Evolutionary conservation across 2,797 vertebrate genomes (phyloP).

Genomic region (Acanthopagrus latus): DNA sequence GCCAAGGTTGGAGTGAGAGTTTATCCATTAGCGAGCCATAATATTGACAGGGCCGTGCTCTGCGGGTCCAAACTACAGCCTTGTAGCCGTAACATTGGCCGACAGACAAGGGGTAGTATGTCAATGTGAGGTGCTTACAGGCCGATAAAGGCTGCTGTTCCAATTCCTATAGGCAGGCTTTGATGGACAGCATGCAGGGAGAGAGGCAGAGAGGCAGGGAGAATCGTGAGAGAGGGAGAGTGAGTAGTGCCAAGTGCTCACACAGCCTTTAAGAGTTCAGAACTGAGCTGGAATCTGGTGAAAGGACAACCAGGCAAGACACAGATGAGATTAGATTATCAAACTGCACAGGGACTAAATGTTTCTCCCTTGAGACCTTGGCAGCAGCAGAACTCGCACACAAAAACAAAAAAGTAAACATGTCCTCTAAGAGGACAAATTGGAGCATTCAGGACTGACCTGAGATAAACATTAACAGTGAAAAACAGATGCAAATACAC

Average conservation of each 20-base stretch:
- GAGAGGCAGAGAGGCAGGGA: not conserved
- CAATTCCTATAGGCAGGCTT: constrained; percentile 71
- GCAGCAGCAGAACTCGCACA: constrained; percentile 32
- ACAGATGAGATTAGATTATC: constrained; percentile 64
- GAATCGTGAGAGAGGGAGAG: constrained; percentile 29
- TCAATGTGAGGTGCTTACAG: constrained; percentile 79
- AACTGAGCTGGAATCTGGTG: constrained; percentile 51
- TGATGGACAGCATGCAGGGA: constrained; percentile 71
- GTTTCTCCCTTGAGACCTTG: constrained; percentile 62
- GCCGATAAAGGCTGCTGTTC: constrained; percentile 76
- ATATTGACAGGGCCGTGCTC: constrained; percentile 79
- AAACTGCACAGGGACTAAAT: constrained; percentile 55
- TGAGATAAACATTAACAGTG: not conserved
- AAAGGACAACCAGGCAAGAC: constrained; percentile 49
- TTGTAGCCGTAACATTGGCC: constrained; percentile 74
- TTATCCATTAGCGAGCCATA: constrained; percentile 78
- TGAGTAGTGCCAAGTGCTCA: constrained; percentile 46
- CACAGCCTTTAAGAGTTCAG: constrained; percentile 54
- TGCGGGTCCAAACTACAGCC: constrained; percentile 65
- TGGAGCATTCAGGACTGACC: constrained; percentile 24
- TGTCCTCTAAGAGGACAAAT: constrained; percentile 18
- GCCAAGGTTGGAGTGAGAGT: constrained; percentile 72
- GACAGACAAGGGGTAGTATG: constrained; percentile 72
- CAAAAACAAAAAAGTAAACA: constrained; percentile 2
- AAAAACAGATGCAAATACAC: not conserved